Base-by-base conservation (phyloP, 2,113 vertebrate species). In the Condylura cristata region DNA sequence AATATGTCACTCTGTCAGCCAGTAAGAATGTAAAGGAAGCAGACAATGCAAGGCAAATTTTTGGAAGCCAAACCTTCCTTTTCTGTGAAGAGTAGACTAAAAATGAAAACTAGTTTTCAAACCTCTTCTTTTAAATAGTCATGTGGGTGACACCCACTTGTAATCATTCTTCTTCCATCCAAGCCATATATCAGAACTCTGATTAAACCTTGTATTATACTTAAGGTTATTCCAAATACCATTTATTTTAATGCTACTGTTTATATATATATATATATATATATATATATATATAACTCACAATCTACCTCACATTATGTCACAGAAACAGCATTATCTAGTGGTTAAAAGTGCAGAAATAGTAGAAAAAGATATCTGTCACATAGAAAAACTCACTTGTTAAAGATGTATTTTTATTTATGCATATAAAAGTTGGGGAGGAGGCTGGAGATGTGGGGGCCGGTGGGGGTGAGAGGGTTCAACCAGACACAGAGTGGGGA, bases 41-140 rank as follows among this genome's bases (percentile, higher is more conserved):
- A 93, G 89, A 96, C 94, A 96, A 91, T 93, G 41, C 86, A 79
- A 89, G 83, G 79, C 86, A 90, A 84, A 90, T 90, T 63, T 95
- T 75, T 94, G 85, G 56, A 93, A 95, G 70, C 37, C 63, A 92
- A 91, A 76, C 51, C 26, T 26, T 74, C 34, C 75, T 90, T 88
- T 53, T 56, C 68, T 30, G 8, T 48, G 24, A 72, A 81, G 34
- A 66, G 10, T 5, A 83, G 72, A 80, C 12, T 71, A 30, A 32
- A 56, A 66, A 76, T 32, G 37, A 86, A 86, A 58, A 48, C 32
- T 78, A 56, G 18, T 71, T 93, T 86, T 68, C 10, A 37, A 65
- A 41, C 70, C 46, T 92, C 12, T 11, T 60, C 44, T 76, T 89
- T 90, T 34, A 70, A n/a, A 80, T 56, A 46, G n/a, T 51, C 56